These are phyloP conservation scores for Deroplatys truncata DNA, from an alignment of 2,888 invertebrate species.

Conservation along the genomic window DNA sequence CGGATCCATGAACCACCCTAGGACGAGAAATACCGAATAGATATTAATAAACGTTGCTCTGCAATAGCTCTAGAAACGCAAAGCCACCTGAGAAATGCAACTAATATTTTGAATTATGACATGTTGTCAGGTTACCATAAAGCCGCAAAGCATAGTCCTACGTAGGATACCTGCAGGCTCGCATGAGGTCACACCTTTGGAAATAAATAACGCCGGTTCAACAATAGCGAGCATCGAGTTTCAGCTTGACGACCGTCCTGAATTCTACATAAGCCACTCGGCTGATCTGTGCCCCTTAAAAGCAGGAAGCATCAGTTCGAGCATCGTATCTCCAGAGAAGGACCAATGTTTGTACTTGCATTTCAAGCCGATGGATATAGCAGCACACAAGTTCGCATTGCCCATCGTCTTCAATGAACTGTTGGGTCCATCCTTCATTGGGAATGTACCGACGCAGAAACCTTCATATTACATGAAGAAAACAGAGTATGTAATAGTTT, in stretches of 20 bases:
- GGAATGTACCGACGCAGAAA: constrained; percentile 34
- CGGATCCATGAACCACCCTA: no score
- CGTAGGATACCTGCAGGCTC: constrained; percentile 45
- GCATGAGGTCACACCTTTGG: constrained; percentile 37
- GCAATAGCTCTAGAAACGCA: no score
- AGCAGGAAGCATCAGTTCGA: not conserved
- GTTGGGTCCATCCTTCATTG: constrained; percentile 51
- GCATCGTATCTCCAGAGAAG: constrained; percentile 29
- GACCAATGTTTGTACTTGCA: constrained; percentile 41
- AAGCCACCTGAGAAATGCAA: no score
- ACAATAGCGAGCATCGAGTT: constrained; percentile 38
- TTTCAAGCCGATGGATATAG: constrained; percentile 44
- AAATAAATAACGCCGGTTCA: constrained; percentile 39
- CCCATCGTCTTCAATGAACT: constrained; percentile 57
- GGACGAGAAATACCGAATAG: no score
- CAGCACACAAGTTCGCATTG: constrained; percentile 54
- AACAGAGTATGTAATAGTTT: not conserved
- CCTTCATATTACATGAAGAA: constrained; percentile 32
- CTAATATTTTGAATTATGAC: no score
- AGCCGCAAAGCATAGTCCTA: constrained; percentile 35
- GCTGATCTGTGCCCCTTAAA: not conserved
- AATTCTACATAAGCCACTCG: constrained; percentile 39
- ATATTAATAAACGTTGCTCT: no score
- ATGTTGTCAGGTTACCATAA: not conserved
- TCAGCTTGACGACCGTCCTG: constrained; percentile 40